phyloP scores from a whole-genome alignment of 1,140 invertebrate species.

The Trachymyrmex cornetzi region DNA sequence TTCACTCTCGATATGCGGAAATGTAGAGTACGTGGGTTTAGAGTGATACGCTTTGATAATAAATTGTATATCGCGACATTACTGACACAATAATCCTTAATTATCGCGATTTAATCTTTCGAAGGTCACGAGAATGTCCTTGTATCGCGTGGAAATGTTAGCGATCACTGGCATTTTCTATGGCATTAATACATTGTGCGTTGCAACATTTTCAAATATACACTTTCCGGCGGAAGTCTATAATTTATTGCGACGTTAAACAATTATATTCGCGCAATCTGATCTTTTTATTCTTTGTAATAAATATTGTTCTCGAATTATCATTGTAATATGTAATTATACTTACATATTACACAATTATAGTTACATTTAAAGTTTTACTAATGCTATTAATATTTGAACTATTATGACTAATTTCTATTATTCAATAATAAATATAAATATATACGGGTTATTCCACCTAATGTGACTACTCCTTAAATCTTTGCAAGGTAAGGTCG shows the following conservation, averaged over 20 bases:
- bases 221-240: conserved; percentile 30
- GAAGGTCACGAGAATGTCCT: conserved; percentile 45
- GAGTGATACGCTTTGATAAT: conserved; percentile 13
- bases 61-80: neutral
- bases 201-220: conserved; percentile 43
- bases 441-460: too few species aligned
- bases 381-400: neutral
- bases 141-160: conserved; percentile 39
- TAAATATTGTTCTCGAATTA: neutral
- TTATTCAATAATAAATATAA: neutral
- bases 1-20: neutral
- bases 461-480: too few species aligned
- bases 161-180: conserved; percentile 42
- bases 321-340: too few species aligned
- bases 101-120: conserved; percentile 24
- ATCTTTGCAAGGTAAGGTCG: too few species aligned
- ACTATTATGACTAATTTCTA: neutral
- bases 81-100: conserved; percentile 25
- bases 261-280: neutral
- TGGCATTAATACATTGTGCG: conserved; percentile 20
- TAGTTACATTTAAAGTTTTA: neutral
- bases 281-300: conserved; percentile 1
- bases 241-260: conserved; percentile 20
- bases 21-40: neutral
- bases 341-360: neutral